Percentiles rank a stretch among this genome's conserved stretches.
phyloP scores from a whole-genome alignment of 2,113 vertebrate genomes.

The Copsychus sechellarum region DNA sequence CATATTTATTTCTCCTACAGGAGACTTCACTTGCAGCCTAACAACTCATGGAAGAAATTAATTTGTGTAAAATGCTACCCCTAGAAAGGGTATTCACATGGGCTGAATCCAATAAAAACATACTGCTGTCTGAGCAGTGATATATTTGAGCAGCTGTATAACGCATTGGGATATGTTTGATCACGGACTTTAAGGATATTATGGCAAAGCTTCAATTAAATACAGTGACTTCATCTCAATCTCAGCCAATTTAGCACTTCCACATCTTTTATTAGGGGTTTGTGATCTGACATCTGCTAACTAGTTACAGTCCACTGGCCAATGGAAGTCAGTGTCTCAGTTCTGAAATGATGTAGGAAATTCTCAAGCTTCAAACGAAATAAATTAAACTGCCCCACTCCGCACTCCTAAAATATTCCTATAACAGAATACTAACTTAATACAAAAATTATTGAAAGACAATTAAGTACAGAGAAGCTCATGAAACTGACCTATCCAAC shows the following conservation, averaged over 20 bases:
- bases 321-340: not conserved
- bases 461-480: not conserved
- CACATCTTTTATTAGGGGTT: not conserved
- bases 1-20: not conserved
- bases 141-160: slow-evolving; percentile 22
- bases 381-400: not conserved
- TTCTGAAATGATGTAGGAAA: not conserved
- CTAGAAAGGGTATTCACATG: not conserved
- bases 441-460: not conserved
- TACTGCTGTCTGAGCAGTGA: not conserved
- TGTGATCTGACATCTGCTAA: not conserved
- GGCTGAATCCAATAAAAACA: slow-evolving; percentile 29
- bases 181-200: not conserved
- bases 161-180: not conserved
- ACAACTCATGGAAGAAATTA: slow-evolving; percentile 23
- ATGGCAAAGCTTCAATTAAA: slow-evolving; percentile 26
- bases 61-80: slow-evolving; percentile 22
- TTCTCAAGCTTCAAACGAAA: not conserved
- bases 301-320: not conserved
- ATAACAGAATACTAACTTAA: not conserved
- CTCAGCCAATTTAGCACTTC: slow-evolving; percentile 26
- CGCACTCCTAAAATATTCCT: not conserved
- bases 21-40: not conserved
- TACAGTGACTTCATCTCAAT: not conserved
- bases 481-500: not conserved